Evolutionary conservation across 2,797 vertebrate genomes (phyloP).

Genomic region (Cryptoprocta ferox): DNA sequence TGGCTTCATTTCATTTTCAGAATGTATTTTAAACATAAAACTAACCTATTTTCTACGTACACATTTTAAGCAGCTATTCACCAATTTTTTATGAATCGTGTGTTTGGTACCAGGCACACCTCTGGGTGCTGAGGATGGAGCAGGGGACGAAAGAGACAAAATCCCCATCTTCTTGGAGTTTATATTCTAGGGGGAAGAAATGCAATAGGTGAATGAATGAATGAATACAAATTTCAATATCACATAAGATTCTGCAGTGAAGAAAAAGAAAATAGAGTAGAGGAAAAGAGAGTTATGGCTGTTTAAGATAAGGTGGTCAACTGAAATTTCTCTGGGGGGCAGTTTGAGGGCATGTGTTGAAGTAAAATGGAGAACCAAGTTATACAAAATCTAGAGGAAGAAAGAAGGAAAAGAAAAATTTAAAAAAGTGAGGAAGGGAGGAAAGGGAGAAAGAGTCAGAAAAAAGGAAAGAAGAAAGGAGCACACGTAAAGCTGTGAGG

Average conservation of each 20-base stretch:
- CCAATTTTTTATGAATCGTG: background rate
- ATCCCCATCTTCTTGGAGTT: background rate
- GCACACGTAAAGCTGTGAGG: background rate
- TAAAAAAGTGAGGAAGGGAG: background rate
- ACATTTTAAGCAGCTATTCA: background rate
- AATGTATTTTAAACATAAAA: background rate
- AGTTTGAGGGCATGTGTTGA: background rate
- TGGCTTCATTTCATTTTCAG: background rate
- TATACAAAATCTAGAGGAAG: background rate
- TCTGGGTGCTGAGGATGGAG: no score
- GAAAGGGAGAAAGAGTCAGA: background rate
- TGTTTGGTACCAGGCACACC: background rate
- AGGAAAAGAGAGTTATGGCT: background rate
- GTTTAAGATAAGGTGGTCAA: background rate
- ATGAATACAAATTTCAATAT: background rate
- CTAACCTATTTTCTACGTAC: background rate
- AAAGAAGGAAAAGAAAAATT: background rate
- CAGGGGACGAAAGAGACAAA: background rate
- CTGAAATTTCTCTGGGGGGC: background rate
- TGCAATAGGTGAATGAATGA: background rate
- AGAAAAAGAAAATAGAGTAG: background rate
- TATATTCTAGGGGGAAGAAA: background rate
- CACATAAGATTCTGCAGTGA: background rate
- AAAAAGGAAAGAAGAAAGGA: background rate
- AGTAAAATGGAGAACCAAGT: background rate